phyloP scores from a whole-genome alignment of 2,888 invertebrate species.

The Drosophila rubida region DNA sequence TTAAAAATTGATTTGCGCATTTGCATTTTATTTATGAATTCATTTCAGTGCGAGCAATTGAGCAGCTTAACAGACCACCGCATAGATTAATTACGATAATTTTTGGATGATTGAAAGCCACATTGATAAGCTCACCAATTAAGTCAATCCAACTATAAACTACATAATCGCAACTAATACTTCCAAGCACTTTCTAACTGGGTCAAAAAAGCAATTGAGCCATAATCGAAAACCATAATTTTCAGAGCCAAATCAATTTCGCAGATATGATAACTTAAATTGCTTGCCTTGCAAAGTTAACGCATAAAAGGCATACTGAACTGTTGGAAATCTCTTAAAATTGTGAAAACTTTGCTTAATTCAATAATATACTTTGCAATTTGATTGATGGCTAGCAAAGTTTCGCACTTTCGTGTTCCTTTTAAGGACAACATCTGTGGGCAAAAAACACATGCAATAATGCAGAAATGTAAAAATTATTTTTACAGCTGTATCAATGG shows the following conservation, averaged over 20 bases:
- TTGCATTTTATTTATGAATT: slow-evolving; percentile 73
- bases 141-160: neutral
- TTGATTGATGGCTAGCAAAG: neutral
- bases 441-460: neutral
- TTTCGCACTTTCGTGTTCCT: neutral
- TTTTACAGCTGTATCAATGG: slow-evolving; percentile 4
- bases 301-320: too few relatives aligned
- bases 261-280: too few relatives aligned
- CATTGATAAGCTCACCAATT: slow-evolving; percentile 37
- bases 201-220: neutral
- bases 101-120: slow-evolving; percentile 24
- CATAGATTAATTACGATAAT: slow-evolving; percentile 42
- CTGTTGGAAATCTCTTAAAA: too few relatives aligned
- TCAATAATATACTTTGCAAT: too few relatives aligned
- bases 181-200: neutral
- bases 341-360: neutral
- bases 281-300: too few relatives aligned
- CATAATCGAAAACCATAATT: neutral
- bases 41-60: slow-evolving; percentile 37
- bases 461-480: neutral
- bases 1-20: slow-evolving; percentile 71
- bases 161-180: neutral
- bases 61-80: slow-evolving; percentile 37
- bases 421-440: neutral
- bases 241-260: too few relatives aligned